Evolutionary conservation across 1,140 invertebrate genomes (phyloP), one percentile per base, ranked within the genome.

Genomic region (Spodoptera frugiperda): DNA sequence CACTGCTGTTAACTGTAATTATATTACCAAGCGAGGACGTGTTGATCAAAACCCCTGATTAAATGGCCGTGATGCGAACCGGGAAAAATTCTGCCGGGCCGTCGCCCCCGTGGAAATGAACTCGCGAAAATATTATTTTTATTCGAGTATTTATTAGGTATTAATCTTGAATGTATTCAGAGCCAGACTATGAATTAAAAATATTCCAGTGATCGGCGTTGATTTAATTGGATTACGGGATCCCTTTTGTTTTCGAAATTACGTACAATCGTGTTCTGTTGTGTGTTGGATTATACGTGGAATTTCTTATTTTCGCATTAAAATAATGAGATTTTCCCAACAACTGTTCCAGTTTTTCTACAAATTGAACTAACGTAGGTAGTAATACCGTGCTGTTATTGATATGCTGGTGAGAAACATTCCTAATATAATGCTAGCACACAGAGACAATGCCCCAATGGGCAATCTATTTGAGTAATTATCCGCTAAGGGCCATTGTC

Each of bases 391-490:
- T 63, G 14, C 17, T 48, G 73, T 75, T 80, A 81, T 78, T 74
- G 77, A 61, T 77, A 74, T 74, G 78, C 73, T 44, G 78, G 77
- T 65, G 67, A 78, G 78, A 82, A 88, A 85, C 83, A 85, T 87
- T 85, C 82, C 78, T 89, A 79, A 87, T 91, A 89, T 89, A 87
- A 86, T 77, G 80, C 61, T 78, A 81, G 83, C 83, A 87, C 82
- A 91, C 82, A 88, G 86, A 91, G 87, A 93, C 91, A 92, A 93
- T 91, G 85, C 90, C 87, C 89, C 88, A 92, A 93, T 93, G 89
- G 92, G 88, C 92, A 91, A 93, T 93, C 90, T 91, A 93, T 93
- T 92, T 93, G 92, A 93, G 90, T 93, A 93, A 93, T 93, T 93
- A 92, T 89, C 86, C 90, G 87, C 90, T 90, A 91, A 93, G 91